Percentiles rank a stretch among this genome's conserved stretches.
phyloP scores from a whole-genome alignment of 2,113 vertebrate genomes.

The Pycnonotus jocosus region DNA sequence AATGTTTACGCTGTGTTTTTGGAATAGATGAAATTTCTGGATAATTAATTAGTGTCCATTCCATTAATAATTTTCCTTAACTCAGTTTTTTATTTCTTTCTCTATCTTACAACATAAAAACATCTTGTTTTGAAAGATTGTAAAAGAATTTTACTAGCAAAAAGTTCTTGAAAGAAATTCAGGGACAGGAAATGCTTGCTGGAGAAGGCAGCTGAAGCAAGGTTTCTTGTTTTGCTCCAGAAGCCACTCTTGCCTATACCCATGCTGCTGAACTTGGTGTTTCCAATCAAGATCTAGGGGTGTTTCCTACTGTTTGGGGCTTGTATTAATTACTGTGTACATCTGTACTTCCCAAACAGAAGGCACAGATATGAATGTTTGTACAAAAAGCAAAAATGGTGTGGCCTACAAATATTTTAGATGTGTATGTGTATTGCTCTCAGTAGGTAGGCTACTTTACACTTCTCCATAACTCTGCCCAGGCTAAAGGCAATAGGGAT shows the following conservation, averaged over 20 bases:
- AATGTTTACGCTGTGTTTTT: neutral
- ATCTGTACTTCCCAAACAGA: neutral
- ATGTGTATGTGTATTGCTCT: neutral
- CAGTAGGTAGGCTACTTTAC: neutral
- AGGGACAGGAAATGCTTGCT: neutral
- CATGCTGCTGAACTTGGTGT: neutral
- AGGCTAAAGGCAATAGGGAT: neutral
- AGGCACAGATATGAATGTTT: neutral
- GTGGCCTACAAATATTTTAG: neutral
- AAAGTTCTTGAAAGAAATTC: neutral
- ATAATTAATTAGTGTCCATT: neutral
- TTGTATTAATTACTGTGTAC: neutral
- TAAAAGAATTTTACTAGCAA: neutral
- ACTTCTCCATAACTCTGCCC: neutral
- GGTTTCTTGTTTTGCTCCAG: neutral
- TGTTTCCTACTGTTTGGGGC: neutral
- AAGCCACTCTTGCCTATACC: neutral
- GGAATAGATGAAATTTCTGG: neutral
- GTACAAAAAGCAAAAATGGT: neutral
- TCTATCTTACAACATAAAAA: neutral
- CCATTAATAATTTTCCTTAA: neutral
- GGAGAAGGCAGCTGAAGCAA: neutral
- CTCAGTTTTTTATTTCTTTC: neutral
- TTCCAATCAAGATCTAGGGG: neutral
- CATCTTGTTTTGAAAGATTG: neutral